Percentiles rank a stretch among this genome's conserved stretches.
phyloP scores from a whole-genome alignment of 2,113 vertebrate genomes.

The Mustela lutreola region DNA sequence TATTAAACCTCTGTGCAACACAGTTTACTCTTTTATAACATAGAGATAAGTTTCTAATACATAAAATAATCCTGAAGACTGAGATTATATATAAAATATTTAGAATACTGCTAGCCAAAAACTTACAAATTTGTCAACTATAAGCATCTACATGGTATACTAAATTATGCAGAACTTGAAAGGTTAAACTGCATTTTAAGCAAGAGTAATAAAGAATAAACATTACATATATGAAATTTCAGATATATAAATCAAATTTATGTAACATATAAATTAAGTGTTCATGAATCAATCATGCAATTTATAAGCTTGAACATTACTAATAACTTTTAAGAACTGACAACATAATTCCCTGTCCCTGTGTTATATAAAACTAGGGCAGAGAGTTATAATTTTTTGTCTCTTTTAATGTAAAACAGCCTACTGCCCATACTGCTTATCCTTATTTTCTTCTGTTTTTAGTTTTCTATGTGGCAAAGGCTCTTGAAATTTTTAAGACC shows the following conservation, averaged over 20 bases:
- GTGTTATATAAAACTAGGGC: not conserved
- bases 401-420: not conserved
- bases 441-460: not conserved
- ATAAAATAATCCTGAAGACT: not conserved
- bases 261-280: not conserved
- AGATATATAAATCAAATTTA: not conserved
- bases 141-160: not conserved
- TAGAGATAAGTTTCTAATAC: not conserved
- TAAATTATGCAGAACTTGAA: not conserved
- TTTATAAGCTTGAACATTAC: not conserved
- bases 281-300: not conserved
- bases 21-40: not conserved
- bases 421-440: not conserved
- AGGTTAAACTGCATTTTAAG: not conserved
- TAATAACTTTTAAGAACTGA: not conserved
- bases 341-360: not conserved
- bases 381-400: not conserved
- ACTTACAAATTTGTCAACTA: not conserved
- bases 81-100: not conserved
- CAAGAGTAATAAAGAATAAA: not conserved
- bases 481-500: not conserved
- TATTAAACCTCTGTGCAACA: not conserved
- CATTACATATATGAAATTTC: not conserved
- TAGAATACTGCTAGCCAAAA: not conserved
- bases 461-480: not conserved